A percentile compares a stretch with the other conserved stretches of the same genome.
Evolutionary conservation across 2,888 invertebrate genomes (phyloP).

Genomic region (Gymnocheta viridis): DNA sequence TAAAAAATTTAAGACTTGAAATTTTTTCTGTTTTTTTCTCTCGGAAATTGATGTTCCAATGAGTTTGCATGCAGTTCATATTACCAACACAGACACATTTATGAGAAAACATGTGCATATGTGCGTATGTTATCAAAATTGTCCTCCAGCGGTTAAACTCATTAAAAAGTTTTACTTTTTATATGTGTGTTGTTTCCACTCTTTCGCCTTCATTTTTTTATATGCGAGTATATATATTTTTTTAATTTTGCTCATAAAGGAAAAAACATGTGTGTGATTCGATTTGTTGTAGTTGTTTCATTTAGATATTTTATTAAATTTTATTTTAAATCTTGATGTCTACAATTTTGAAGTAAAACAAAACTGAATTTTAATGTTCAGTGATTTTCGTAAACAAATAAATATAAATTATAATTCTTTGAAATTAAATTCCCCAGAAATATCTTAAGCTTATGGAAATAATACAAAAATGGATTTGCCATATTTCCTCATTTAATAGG

Average conservation of each 20-base stretch:
- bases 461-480: neutral
- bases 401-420: neutral
- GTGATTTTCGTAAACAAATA: neutral
- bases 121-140: conserved; percentile 34
- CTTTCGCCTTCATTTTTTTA: conserved; percentile 22
- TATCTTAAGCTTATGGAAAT: neutral
- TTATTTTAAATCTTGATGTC: conserved; percentile 12
- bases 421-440: conserved; percentile 29
- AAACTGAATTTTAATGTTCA: conserved; percentile 13
- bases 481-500: neutral
- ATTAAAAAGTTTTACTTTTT: conserved; percentile 63
- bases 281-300: neutral
- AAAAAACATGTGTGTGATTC: conserved; percentile 23
- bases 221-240: no score
- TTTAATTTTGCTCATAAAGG: conserved; percentile 20
- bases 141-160: conserved; percentile 67
- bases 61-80: neutral
- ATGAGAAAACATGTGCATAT: neutral
- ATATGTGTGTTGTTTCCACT: conserved; percentile 11
- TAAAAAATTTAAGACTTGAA: neutral
- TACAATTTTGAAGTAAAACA: neutral
- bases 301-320: neutral
- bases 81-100: conserved; percentile 1
- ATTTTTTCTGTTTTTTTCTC: conserved; percentile 12
- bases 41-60: conserved; percentile 26